A percentile compares a stretch with the other conserved stretches of the same genome.
Evolutionary conservation across 2,888 invertebrate genomes (phyloP).

Genomic region (Slavum lentiscoides): DNA sequence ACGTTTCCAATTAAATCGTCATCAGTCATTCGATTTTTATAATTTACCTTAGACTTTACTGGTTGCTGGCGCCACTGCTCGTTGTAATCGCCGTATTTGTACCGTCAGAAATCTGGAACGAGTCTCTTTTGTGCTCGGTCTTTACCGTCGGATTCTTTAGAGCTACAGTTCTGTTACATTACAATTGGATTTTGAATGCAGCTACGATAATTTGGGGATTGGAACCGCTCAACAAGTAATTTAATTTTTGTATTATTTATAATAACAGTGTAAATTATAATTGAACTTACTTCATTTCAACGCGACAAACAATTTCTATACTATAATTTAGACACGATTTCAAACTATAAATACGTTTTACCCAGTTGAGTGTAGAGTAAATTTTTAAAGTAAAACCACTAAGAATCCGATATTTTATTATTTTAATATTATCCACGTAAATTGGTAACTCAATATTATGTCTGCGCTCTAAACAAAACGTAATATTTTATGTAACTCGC

Average conservation of each 20-base stretch:
- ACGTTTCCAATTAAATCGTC: slow-evolving; percentile 54
- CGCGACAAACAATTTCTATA: no score
- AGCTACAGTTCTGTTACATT: slow-evolving; percentile 68
- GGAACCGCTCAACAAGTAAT: slow-evolving; percentile 72
- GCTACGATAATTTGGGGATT: slow-evolving; percentile 75
- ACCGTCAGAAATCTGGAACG: slow-evolving; percentile 79
- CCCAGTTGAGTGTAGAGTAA: no score
- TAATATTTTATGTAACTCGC: no score
- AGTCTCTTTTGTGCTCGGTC: slow-evolving; percentile 67
- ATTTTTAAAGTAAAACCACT: no score
- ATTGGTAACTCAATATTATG: no score
- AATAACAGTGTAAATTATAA: neutral
- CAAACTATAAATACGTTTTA: no score
- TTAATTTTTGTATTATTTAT: neutral
- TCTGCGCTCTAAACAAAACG: no score
- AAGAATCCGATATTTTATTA: no score
- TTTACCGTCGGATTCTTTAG: slow-evolving; percentile 73
- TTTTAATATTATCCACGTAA: no score
- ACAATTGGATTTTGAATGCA: slow-evolving; percentile 75
- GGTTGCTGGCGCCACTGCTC: slow-evolving; percentile 66
- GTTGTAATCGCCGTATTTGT: slow-evolving; percentile 68
- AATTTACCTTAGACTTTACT: slow-evolving; percentile 11
- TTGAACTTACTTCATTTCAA: no score
- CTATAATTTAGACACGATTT: no score
- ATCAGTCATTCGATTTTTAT: slow-evolving; percentile 16